phyloP scores from a whole-genome alignment of 1,140 invertebrate species.

The Cotesia chilonis region DNA sequence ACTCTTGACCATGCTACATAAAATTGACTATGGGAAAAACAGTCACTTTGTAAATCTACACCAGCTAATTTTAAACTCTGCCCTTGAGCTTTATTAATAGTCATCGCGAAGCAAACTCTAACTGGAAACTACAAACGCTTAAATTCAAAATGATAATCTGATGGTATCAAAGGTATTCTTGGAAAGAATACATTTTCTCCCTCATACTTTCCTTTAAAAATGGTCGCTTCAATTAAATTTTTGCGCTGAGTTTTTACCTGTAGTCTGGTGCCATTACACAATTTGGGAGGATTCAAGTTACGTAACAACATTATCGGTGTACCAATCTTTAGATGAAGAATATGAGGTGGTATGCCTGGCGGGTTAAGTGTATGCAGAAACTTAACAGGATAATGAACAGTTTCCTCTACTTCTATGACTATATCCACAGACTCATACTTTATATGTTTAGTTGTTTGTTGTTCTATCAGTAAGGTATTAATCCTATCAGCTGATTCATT shows the following conservation, averaged over 20 bases:
- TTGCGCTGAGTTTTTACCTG: constrained; percentile 35
- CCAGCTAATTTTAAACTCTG: constrained; percentile 49
- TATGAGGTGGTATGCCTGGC: constrained; percentile 54
- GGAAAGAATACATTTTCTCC: constrained; percentile 35
- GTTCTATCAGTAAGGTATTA: constrained; percentile 41
- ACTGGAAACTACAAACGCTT: constrained; percentile 19
- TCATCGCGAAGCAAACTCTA: constrained; percentile 17
- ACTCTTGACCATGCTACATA: too few species aligned
- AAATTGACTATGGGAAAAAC: too few species aligned
- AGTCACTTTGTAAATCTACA: too few species aligned
- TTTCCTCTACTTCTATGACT: constrained; percentile 48
- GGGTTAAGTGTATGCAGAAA: constrained; percentile 54
- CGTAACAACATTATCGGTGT: constrained; percentile 59
- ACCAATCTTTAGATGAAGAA: constrained; percentile 49
- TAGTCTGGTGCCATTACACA: constrained; percentile 40
- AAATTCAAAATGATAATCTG: constrained; percentile 21
- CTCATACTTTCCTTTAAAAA: constrained; percentile 39
- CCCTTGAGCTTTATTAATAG: constrained; percentile 35
- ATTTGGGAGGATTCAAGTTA: constrained; percentile 47
- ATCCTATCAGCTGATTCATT: constrained; percentile 42
- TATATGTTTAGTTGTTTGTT: constrained; percentile 37
- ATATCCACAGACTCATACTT: constrained; percentile 53
- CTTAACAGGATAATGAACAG: constrained; percentile 34
- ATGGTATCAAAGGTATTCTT: constrained; percentile 18
- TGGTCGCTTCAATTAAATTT: constrained; percentile 41